A percentile compares a stretch with the other conserved stretches of the same genome.
Conservation (phyloP, 2,888 invertebrate genomes). For the Plagiodera versicolora region DNA sequence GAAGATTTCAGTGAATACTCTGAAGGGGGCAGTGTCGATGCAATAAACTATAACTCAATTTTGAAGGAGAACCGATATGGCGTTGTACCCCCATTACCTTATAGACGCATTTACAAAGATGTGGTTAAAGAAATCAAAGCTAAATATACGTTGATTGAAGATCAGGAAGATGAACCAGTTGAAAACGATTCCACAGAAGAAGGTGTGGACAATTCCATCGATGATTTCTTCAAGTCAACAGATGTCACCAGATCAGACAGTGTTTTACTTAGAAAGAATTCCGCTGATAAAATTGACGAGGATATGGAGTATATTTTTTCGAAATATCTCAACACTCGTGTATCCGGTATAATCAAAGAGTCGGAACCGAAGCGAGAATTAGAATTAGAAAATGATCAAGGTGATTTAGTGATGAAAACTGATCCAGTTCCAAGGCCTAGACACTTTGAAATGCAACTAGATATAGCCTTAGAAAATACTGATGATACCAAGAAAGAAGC, state of each 20-base stretch:
- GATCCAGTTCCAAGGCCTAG: neutral
- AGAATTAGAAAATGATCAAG: too few relatives aligned
- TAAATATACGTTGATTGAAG: neutral
- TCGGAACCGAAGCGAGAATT: slow-evolving; percentile 23
- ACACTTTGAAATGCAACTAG: neutral
- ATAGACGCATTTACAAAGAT: slow-evolving; percentile 36
- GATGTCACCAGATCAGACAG: neutral
- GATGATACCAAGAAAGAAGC: too few relatives aligned
- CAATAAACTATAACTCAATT: slow-evolving; percentile 22
- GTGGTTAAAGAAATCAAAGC: slow-evolving; percentile 42
- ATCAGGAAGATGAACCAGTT: neutral
- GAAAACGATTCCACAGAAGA: slow-evolving; percentile 13
- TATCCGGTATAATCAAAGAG: slow-evolving; percentile 33
- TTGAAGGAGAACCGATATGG: slow-evolving; percentile 38
- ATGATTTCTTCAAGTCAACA: neutral
- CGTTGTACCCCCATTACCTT: slow-evolving; percentile 33
- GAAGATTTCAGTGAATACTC: too few relatives aligned
- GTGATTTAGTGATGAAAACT: too few relatives aligned
- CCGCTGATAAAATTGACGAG: slow-evolving; percentile 28
- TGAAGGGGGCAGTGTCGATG: neutral
- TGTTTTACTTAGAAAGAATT: slow-evolving; percentile 8
- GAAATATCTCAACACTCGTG: slow-evolving; percentile 34
- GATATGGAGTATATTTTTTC: slow-evolving; percentile 38
- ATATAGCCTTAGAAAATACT: too few relatives aligned
- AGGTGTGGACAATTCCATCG: neutral